phyloP scores from a whole-genome alignment of 1,140 invertebrate species.

The Carposina sasakii region DNA sequence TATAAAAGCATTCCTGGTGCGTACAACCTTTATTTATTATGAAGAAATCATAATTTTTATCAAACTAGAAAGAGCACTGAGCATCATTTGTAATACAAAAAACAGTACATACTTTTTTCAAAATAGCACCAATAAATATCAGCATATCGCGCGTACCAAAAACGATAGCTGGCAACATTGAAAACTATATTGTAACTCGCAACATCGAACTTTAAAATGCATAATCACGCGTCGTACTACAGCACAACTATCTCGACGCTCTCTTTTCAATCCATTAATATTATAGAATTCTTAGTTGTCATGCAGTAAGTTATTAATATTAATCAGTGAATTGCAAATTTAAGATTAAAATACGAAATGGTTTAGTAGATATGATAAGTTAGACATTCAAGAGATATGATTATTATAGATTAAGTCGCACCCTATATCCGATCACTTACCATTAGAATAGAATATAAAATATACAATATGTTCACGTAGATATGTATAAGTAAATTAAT shows the following conservation, averaged over 20 bases:
- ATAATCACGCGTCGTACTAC: slow-evolving; percentile 26
- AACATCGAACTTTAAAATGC: slow-evolving; percentile 31
- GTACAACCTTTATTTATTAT: slow-evolving; percentile 1
- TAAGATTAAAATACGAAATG: no score
- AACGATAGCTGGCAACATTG: slow-evolving; percentile 28
- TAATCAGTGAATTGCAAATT: no score
- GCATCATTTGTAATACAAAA: slow-evolving; percentile 32
- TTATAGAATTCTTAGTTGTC: no score
- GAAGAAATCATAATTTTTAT: neutral
- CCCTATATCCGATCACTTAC: slow-evolving; percentile 50
- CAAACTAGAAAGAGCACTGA: neutral
- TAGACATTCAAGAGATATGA: slow-evolving; percentile 39
- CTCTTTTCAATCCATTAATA: no score
- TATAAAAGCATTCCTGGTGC: no score
- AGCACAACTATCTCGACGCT: no score
- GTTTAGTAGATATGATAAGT: slow-evolving; percentile 15
- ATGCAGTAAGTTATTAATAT: no score
- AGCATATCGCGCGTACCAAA: slow-evolving; percentile 37
- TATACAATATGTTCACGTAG: slow-evolving; percentile 66
- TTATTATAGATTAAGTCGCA: slow-evolving; percentile 29
- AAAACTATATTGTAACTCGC: slow-evolving; percentile 29
- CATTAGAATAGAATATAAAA: slow-evolving; percentile 52
- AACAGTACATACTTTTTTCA: slow-evolving; percentile 38
- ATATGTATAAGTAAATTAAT: slow-evolving; percentile 61
- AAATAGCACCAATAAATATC: slow-evolving; percentile 69